Evolutionary conservation across 2,113 vertebrate genomes (phyloP), one percentile per base, ranked within the genome.

Genomic region (Bubo scandiacus): DNA sequence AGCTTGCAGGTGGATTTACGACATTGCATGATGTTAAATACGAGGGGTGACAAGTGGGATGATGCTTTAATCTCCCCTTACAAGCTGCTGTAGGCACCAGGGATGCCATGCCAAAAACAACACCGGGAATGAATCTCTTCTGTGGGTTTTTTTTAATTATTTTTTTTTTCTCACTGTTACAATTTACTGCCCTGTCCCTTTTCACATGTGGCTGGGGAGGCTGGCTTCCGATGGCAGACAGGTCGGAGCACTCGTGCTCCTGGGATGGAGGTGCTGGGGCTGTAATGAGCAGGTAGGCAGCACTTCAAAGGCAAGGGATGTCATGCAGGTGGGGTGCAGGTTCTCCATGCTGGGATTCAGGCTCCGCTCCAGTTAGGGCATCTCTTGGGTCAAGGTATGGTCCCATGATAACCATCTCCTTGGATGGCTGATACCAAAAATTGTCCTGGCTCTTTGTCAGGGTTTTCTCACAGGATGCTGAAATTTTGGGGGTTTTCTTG

Each of bases 211-310:
- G 47, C 40, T 0, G 0, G 81, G 49, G 52, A 57, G 51, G 27
- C 34, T 58, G 73, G 27, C 40, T 90, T 12, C 73, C 1, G 3
- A 29, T 15, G 23, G 72, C 57, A 94, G 81, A 81, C 92, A 67
- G 91, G 88, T 95, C 0, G 6, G 96, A 67, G 96, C 78, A 83
- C 77, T 58, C 55, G 1, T 57, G 72, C 83, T 79, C 47, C 75
- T 27, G 25, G 68, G 45, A 71, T 20, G 61, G 82, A 70, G 82
- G 74, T 30, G 79, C 83, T 38, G 45, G 92, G 75, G 36, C 45
- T 70, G 86, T 86, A 95, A 96, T 86, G 93, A 94, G 94, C 63
- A 74, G 86, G 82, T 88, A 94, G 90, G 68, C 72, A 71, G 78
- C 85, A 93, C 96, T 94, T 93, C 81, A 95, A 94, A 96, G 86